These are phyloP conservation scores for Bagarius yarrelli DNA, from an alignment of 2,113 vertebrate genomes.

Conservation along the genomic window DNA sequence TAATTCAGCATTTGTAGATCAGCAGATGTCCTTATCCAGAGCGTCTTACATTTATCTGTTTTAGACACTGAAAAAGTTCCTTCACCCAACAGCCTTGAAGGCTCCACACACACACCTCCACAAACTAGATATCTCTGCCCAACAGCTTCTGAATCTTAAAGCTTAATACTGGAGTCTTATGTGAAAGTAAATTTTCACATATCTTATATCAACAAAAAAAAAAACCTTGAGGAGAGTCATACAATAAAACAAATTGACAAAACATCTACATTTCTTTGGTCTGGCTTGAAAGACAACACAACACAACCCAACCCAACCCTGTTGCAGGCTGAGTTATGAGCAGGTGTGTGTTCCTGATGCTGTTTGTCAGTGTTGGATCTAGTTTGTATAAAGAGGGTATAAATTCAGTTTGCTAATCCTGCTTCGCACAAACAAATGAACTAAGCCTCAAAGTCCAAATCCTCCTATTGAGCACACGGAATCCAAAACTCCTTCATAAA, in stretches of 20 bases:
- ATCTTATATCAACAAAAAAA: not conserved
- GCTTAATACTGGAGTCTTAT: not conserved
- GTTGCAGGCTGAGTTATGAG: conserved; percentile 52
- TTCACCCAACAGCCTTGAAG: not conserved
- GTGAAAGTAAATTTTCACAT: not conserved
- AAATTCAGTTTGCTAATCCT: conserved; percentile 60
- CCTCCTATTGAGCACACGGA: not conserved
- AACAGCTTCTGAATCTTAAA: not conserved
- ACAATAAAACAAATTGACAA: not conserved
- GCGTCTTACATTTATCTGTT: too few species aligned
- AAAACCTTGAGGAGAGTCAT: not conserved
- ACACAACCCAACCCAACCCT: conserved; percentile 8
- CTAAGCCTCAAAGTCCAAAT: conserved; percentile 48
- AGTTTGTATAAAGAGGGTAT: conserved; percentile 50
- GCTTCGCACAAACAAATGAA: conserved; percentile 54
- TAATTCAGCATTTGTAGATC: too few species aligned
- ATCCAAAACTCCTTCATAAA: not conserved
- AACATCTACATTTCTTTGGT: not conserved
- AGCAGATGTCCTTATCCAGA: too few species aligned
- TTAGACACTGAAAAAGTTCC: not conserved
- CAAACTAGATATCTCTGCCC: not conserved
- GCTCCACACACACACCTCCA: not conserved
- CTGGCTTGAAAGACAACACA: not conserved
- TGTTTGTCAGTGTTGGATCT: conserved; percentile 56
- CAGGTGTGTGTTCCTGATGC: conserved; percentile 46